Evolutionary conservation across 2,888 invertebrate species (phyloP).

Genomic region (Drosophila stalkeri): DNA sequence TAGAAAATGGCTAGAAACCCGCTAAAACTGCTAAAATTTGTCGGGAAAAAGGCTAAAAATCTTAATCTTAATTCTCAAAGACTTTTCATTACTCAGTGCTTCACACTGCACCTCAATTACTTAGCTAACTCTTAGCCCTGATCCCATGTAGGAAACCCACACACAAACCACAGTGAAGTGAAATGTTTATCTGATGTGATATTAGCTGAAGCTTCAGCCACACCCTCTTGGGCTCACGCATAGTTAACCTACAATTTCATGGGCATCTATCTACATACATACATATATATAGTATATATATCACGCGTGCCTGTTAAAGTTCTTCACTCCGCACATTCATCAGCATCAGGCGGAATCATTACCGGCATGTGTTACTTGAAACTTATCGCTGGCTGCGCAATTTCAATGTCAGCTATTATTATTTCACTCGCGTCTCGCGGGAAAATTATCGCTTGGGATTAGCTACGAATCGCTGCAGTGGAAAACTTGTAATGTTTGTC

Average conservation of each 20-base stretch:
- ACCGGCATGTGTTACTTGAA: slow-evolving; percentile 76
- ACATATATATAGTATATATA: slow-evolving; percentile 42
- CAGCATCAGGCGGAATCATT: slow-evolving; percentile 63
- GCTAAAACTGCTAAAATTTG: background rate
- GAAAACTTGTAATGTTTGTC: slow-evolving; percentile 66
- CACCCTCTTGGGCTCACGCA: slow-evolving; percentile 13
- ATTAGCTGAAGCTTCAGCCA: slow-evolving; percentile 28
- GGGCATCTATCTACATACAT: background rate
- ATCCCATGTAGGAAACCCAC: slow-evolving; percentile 16
- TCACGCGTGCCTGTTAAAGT: slow-evolving; percentile 50
- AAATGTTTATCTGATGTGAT: slow-evolving; percentile 40
- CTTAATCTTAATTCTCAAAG: background rate
- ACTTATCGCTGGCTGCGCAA: slow-evolving; percentile 72
- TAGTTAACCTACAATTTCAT: slow-evolving; percentile 32
- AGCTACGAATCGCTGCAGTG: slow-evolving; percentile 60
- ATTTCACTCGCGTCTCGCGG: slow-evolving; percentile 62
- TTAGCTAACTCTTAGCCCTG: slow-evolving; percentile 20
- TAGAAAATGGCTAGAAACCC: too few species aligned
- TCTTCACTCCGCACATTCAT: slow-evolving; percentile 66
- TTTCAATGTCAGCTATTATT: slow-evolving; percentile 78
- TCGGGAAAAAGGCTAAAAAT: too few species aligned
- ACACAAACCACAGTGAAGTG: slow-evolving; percentile 22
- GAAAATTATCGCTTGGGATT: slow-evolving; percentile 74
- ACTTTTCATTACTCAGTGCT: slow-evolving; percentile 7
- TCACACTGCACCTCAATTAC: slow-evolving; percentile 18